Conservation (phyloP, 2,888 invertebrate species). For the Noctua comes region DNA sequence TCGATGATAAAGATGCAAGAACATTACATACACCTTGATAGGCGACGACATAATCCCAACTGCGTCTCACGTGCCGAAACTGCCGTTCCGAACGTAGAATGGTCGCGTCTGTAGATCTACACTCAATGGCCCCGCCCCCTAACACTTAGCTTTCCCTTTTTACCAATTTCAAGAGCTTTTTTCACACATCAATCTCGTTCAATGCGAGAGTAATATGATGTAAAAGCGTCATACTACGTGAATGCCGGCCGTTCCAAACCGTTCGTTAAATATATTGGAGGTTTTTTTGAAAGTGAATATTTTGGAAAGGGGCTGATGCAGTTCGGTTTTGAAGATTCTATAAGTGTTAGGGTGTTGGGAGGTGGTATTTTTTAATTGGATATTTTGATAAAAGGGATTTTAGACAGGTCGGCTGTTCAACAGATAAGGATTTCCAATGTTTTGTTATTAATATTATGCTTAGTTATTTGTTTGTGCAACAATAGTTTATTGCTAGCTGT, state of each 20-base stretch:
- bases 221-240: slow-evolving; percentile 80
- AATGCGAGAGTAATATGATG: slow-evolving; percentile 85
- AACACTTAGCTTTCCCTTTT: slow-evolving; percentile 90
- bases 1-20: background rate
- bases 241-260: slow-evolving; percentile 69
- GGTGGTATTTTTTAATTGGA: slow-evolving; percentile 44
- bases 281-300: slow-evolving; percentile 59
- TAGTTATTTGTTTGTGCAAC: too few species aligned
- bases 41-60: background rate
- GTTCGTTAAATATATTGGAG: slow-evolving; percentile 70
- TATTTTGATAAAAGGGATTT: background rate
- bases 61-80: too few species aligned
- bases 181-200: slow-evolving; percentile 88
- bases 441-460: background rate
- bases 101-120: slow-evolving; percentile 15
- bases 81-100: background rate
- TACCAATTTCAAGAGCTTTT: slow-evolving; percentile 89
- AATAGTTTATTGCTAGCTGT: too few species aligned
- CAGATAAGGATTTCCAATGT: background rate
- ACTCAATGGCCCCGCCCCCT: slow-evolving; percentile 73
- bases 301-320: slow-evolving; percentile 48
- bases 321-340: slow-evolving; percentile 41
- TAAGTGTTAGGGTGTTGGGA: background rate
- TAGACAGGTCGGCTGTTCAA: background rate
- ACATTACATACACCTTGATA: background rate